Evolutionary conservation across 2,888 invertebrate species (phyloP), one percentile per base, ranked within the genome.

Genomic region (Oligia fasciuncula): DNA sequence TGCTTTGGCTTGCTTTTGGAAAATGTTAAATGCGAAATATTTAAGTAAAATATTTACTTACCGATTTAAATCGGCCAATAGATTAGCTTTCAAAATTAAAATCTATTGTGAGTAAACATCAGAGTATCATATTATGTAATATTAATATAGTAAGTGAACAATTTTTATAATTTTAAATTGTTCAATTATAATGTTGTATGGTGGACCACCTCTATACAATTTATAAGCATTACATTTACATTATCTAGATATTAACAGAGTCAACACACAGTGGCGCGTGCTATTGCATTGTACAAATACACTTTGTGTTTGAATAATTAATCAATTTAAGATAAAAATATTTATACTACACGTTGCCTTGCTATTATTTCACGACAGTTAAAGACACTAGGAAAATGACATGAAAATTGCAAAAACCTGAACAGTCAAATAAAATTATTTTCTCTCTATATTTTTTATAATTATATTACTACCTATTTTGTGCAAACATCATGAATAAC

Each of bases 251-350:
- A 84, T 84, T 87, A 88, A 87, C 85, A 83, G 68, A 72, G 88
- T 86, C 80, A 91, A 90, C 91, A 92, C 67, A 92, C 91, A 91
- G 93, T 91, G 92, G 94, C 95, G 92, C 95, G 94, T 94, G 95
- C 94, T 92, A 92, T 94, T 94, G 92, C 94, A 93, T 93, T 94
- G 89, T 87, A 91, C 91, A 95, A 95, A 95, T 94, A 95, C 86
- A 88, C 85, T 85, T 76, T 83, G 80, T 90, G 90, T 87, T 88
- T 89, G 77, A 72, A 82, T 85, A 79, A 86, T 86, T 87, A 83
- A 89, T 88, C 85, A 90, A 85, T 88, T 81, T 83, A 74, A 87
- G 85, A 86, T 88, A 80, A 83, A 83, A 79, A 40, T 46, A 73
- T 66, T 73, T n/a, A 62, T 68, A 57, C 40, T 35, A n/a, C 51